phyloP scores from a whole-genome alignment of 2,113 vertebrate species.

The Noctilio leporinus region DNA sequence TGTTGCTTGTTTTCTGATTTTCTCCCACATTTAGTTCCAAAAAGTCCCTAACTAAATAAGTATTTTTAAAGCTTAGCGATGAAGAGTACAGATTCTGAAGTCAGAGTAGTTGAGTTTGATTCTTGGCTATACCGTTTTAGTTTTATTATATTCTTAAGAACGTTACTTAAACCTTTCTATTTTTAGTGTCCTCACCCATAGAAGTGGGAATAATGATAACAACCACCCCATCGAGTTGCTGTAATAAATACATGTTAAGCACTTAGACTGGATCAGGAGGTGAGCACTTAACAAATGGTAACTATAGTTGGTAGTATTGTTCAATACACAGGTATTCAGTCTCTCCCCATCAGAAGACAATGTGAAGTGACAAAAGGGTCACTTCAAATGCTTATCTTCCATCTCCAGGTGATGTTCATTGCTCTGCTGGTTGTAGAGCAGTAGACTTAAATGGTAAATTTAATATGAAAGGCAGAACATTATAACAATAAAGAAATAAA shows the following conservation, averaged over 20 bases:
- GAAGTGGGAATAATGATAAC: background rate
- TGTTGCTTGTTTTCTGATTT: background rate
- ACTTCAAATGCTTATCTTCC: background rate
- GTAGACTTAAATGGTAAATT: background rate
- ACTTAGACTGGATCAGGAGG: background rate
- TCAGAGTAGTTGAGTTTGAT: background rate
- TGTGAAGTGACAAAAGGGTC: background rate
- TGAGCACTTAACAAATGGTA: background rate
- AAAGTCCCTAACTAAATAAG: background rate
- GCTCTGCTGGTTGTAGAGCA: background rate
- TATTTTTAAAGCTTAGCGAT: background rate
- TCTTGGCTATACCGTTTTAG: background rate
- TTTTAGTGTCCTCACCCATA: background rate
- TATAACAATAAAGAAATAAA: background rate
- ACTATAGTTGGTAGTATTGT: background rate
- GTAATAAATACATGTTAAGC: background rate
- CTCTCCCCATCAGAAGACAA: background rate
- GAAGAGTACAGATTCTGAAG: background rate
- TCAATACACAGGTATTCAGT: background rate
- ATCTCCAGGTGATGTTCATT: background rate
- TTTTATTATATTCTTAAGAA: background rate
- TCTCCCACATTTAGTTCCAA: background rate
- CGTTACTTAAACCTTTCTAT: background rate
- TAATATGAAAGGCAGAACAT: background rate
- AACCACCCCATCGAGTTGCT: background rate